Conservation (phyloP, 1,140 invertebrate genomes). For the Uloborus diversus region DNA sequence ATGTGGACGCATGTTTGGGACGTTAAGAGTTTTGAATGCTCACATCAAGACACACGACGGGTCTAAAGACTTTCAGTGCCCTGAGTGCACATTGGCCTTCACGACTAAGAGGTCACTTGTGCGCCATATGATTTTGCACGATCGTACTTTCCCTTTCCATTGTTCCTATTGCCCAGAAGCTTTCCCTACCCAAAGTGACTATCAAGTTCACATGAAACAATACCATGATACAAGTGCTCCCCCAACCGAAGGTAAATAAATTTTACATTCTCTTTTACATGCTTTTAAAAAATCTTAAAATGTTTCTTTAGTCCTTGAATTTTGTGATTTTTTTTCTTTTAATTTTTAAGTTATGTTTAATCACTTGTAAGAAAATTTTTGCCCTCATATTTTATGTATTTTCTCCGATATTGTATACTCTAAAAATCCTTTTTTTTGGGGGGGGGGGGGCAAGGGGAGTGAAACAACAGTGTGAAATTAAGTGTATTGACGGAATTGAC, state of each 20-base stretch:
- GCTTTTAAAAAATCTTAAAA: not conserved
- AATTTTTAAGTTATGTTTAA: too few relatives aligned
- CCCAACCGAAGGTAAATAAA: conserved; percentile 17
- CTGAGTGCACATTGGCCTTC: conserved; percentile 64
- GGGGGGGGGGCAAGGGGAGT: too few relatives aligned
- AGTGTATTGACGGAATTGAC: too few relatives aligned
- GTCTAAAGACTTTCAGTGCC: conserved; percentile 63
- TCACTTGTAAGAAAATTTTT: too few relatives aligned
- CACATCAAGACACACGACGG: conserved; percentile 65
- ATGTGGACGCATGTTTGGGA: conserved; percentile 70
- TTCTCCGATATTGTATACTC: too few relatives aligned
- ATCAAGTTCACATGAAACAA: conserved; percentile 67
- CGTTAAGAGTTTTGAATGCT: conserved; percentile 65
- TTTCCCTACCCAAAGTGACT: conserved; percentile 67
- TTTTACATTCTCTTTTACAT: not conserved
- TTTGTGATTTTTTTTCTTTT: too few relatives aligned
- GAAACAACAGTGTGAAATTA: too few relatives aligned
- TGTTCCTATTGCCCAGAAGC: conserved; percentile 67
- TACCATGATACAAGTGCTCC: conserved; percentile 58
- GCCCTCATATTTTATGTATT: too few relatives aligned
- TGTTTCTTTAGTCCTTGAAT: too few relatives aligned
- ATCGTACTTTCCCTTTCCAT: conserved; percentile 60
- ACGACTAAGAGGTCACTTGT: conserved; percentile 65
- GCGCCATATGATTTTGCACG: conserved; percentile 64
- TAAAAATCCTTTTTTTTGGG: too few relatives aligned